Conservation (phyloP, 2,797 vertebrate genomes). For the Cygnus olor region DNA sequence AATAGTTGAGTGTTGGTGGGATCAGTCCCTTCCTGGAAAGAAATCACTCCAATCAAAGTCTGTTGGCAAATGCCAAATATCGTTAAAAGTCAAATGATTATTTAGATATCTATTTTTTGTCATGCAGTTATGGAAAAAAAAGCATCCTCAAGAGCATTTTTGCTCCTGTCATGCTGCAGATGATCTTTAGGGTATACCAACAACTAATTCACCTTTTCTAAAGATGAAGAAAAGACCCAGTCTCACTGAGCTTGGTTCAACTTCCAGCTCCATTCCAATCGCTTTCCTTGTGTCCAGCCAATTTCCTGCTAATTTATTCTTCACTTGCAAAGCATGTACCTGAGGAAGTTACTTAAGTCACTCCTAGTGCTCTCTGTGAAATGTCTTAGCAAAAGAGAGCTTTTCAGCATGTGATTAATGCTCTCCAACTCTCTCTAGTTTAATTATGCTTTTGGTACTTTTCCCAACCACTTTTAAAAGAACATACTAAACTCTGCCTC, state of each 20-base stretch:
- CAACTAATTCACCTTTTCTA: neutral
- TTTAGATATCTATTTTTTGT: neutral
- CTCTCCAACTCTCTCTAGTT: neutral
- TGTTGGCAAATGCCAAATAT: neutral
- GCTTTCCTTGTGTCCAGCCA: neutral
- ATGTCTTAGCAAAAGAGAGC: conserved; percentile 10
- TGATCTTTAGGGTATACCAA: neutral
- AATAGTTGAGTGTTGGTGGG: neutral
- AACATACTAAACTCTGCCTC: neutral
- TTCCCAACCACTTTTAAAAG: conserved; percentile 8
- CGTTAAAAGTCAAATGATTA: conserved; percentile 21
- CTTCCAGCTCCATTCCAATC: neutral
- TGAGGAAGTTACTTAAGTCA: conserved; percentile 8
- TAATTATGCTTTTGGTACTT: conserved; percentile 48
- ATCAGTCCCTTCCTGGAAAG: conserved; percentile 1
- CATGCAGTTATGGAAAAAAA: neutral
- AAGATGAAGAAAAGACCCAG: neutral
- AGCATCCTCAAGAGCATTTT: neutral
- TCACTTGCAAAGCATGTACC: neutral
- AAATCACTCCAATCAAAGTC: neutral
- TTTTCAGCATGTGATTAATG: conserved; percentile 52
- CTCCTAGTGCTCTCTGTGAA: conserved; percentile 1
- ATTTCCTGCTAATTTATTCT: conserved; percentile 6
- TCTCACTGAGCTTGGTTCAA: neutral
- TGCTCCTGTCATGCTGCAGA: neutral